Conservation (phyloP, 2,113 vertebrate genomes). For the Albula glossodonta region DNA sequence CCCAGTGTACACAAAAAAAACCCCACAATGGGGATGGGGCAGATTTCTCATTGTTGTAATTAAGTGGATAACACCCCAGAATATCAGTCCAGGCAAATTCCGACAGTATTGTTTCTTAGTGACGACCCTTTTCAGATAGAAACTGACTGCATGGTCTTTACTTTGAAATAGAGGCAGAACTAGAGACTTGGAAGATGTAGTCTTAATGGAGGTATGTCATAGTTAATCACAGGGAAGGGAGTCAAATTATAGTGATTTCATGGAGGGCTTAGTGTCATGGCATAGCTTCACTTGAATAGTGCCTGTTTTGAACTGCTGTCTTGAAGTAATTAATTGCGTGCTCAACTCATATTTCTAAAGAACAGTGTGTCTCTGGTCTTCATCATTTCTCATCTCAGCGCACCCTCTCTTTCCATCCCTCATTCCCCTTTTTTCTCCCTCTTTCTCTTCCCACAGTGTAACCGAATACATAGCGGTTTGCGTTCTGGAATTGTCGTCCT, state of each 20-base stretch:
- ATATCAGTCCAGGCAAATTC: too few relatives aligned
- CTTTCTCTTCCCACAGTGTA: slow-evolving; percentile 72
- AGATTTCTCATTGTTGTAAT: too few relatives aligned
- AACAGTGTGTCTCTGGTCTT: neutral
- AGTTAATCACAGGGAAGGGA: neutral
- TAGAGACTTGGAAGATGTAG: neutral
- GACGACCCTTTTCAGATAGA: too few relatives aligned
- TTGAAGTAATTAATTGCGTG: neutral
- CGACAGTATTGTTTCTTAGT: too few relatives aligned
- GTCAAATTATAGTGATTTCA: neutral
- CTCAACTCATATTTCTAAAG: neutral
- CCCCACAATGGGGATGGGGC: too few relatives aligned
- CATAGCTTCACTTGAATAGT: neutral
- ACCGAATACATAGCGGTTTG: slow-evolving; percentile 89
- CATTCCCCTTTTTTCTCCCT: slow-evolving; percentile 34
- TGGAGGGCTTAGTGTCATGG: neutral
- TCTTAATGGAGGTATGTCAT: neutral
- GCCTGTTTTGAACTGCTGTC: neutral
- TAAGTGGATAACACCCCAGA: too few relatives aligned
- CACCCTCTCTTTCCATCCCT: neutral
- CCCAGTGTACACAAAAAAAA: too few relatives aligned
- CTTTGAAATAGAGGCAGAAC: neutral
- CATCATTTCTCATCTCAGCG: neutral
- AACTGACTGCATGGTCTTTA: too few relatives aligned
- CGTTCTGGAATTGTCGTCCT: slow-evolving; percentile 87